phyloP scores from a whole-genome alignment of 2,797 vertebrate species.

The Bradypodion ventrale region DNA sequence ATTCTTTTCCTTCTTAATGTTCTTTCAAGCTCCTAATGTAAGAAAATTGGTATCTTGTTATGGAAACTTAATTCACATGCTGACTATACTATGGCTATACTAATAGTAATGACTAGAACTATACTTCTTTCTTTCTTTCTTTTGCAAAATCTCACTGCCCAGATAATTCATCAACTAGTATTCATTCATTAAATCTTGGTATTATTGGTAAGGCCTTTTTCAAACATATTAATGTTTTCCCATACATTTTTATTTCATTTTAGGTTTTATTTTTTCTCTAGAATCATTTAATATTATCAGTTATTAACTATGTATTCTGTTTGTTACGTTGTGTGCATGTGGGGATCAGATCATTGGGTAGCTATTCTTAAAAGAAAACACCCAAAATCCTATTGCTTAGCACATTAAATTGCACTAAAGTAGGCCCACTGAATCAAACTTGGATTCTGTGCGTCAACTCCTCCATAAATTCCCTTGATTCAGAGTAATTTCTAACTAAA shows the following conservation, averaged over 20 bases:
- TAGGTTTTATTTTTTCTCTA: background rate
- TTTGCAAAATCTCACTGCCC: background rate
- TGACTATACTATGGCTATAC: background rate
- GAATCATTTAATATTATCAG: background rate
- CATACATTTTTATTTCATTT: background rate
- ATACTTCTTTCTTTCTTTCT: too few relatives aligned
- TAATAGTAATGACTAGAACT: background rate
- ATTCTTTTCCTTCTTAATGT: background rate
- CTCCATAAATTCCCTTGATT: too few relatives aligned
- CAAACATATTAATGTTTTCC: background rate
- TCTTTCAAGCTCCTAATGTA: background rate
- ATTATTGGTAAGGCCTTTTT: background rate
- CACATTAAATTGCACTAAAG: too few relatives aligned
- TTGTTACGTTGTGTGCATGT: too few relatives aligned
- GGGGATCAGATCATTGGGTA: too few relatives aligned
- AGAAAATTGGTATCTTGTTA: background rate
- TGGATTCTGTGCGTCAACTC: too few relatives aligned
- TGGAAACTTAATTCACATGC: background rate
- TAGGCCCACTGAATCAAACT: too few relatives aligned
- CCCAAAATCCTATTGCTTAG: too few relatives aligned
- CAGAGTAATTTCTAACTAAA: too few relatives aligned
- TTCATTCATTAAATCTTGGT: background rate
- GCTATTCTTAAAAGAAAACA: too few relatives aligned
- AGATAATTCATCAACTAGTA: background rate
- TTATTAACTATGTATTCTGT: background rate